Evolutionary conservation across 2,113 vertebrate genomes (phyloP), one percentile per base, ranked within the genome.

Genomic region (Nymphicus hollandicus): DNA sequence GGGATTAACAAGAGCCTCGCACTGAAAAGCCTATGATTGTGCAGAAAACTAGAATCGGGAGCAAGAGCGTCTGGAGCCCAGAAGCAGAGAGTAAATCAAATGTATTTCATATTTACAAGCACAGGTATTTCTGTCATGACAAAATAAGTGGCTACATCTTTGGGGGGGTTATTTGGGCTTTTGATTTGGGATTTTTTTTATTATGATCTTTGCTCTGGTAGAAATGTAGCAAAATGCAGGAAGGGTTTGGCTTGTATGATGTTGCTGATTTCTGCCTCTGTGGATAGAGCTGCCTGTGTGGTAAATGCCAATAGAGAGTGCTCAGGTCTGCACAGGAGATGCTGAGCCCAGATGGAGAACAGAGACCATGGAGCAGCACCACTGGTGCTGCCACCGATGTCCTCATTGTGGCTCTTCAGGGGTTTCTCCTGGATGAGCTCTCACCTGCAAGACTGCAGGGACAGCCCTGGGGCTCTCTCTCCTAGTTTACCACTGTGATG

Each of bases 311-410:
- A 39, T 28, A 17, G 22, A 41, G 16, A 12, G n/a, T 8, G 64
- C 28, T 37, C 4, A 0, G 16, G 33, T 39, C 33, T 27, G 71
- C 17, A 4, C 1, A 0, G 71, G 37, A 24, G 52, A 8, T 14
- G 56, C n/a, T 0, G 7, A 53, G 16, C 25, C n/a, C 46, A 17
- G 1, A 1, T 3, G 0, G n/a, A 53, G 8, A 33, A 17, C 16
- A 10, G 15, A 8, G 39, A 14, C 20, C 6, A 0, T 0, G 5
- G n/a, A 31, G 28, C 0, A 2, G 25, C 68, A 27, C 7, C 3
- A 13, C 81, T 29, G 58, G 52, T 7, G 1, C 33, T 29, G 47
- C 22, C 49, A 6, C 17, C 1, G 1, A 9, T 24, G 25, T 10
- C 46, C 31, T 31, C 5, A 0, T 12, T 2, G 22, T 1, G 10